Conservation (phyloP, 2,797 vertebrate genomes). For the Scolopax rusticola region DNA sequence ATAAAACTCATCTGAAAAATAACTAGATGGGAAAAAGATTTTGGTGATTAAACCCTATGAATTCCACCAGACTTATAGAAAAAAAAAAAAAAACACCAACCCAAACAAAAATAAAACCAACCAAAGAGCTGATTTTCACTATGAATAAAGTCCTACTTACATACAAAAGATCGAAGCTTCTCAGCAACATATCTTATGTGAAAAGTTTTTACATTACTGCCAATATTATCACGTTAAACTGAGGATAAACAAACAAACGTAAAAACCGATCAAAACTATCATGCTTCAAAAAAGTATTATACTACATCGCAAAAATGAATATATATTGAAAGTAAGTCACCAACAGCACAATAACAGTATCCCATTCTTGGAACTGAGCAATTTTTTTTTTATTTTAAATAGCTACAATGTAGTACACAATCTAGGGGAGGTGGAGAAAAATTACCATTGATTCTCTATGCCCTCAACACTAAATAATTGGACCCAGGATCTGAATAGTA, state of each 20-base stretch:
- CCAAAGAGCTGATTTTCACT: background rate
- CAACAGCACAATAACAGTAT: background rate
- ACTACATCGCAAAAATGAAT: background rate
- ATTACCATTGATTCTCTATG: constrained; percentile 4
- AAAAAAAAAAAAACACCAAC: background rate
- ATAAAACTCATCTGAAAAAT: background rate
- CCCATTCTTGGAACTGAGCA: background rate
- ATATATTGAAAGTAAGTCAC: background rate
- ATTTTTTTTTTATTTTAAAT: background rate
- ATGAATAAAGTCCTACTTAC: background rate
- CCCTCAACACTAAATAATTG: background rate
- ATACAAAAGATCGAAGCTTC: background rate
- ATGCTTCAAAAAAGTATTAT: background rate
- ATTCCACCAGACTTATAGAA: background rate
- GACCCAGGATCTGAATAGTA: constrained; percentile 21
- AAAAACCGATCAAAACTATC: background rate
- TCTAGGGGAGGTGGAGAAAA: background rate
- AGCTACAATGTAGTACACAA: background rate
- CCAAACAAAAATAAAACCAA: background rate
- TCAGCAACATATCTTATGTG: background rate
- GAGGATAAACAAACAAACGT: background rate
- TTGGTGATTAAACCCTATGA: background rate
- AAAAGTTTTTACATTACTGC: background rate
- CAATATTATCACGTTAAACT: background rate
- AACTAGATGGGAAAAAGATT: background rate